Conservation (phyloP, 2,797 vertebrate species). For the Setipinna tenuifilis region DNA sequence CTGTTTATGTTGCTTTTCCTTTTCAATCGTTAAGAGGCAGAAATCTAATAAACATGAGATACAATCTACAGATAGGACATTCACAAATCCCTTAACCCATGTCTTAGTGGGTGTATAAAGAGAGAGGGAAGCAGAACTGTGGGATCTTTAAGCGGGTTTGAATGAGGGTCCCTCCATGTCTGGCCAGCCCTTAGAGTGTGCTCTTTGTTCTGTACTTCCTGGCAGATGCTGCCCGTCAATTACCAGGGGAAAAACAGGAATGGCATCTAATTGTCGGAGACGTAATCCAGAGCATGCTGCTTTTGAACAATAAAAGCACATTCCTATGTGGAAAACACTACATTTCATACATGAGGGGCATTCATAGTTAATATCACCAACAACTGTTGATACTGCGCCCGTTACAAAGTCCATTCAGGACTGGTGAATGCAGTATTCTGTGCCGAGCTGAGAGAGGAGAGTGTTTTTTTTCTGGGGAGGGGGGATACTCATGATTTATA, state of each 20-base stretch:
- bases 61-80: conserved; percentile 69
- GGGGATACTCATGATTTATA: conserved; percentile 42
- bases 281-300: conserved; percentile 52
- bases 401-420: conserved; percentile 32
- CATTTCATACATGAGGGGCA: conserved; percentile 45
- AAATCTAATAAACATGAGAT: conserved; percentile 65
- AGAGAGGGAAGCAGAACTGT: conserved; percentile 19
- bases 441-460: conserved; percentile 13
- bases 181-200: conserved; percentile 48
- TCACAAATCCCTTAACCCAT: conserved; percentile 46
- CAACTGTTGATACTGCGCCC: conserved; percentile 47
- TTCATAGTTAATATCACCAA: conserved; percentile 54
- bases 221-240: conserved; percentile 43
- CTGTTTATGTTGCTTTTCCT: conserved; percentile 52
- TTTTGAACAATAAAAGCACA: conserved; percentile 54
- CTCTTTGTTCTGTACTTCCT: conserved; percentile 46
- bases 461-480: neutral
- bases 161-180: conserved; percentile 30
- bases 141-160: conserved; percentile 5
- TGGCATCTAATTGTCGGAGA: conserved; percentile 35
- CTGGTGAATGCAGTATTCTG: conserved; percentile 33
- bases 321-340: conserved; percentile 49
- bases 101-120: conserved; percentile 18
- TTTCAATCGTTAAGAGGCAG: conserved; percentile 52
- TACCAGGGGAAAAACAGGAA: conserved; percentile 33